Evolutionary conservation across 2,888 invertebrate genomes (phyloP).

Genomic region (Rhamphomyia laevipes): DNA sequence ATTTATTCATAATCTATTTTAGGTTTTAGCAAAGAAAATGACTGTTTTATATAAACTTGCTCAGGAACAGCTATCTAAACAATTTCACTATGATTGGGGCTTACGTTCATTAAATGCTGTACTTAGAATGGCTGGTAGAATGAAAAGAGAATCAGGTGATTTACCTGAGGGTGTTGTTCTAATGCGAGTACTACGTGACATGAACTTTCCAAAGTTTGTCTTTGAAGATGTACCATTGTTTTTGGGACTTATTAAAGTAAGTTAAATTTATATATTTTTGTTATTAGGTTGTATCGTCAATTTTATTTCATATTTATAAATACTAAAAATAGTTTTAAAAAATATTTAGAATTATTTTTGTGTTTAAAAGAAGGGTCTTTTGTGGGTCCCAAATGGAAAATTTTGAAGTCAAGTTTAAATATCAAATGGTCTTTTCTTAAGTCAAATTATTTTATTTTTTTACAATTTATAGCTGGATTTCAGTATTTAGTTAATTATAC

Average conservation of each 20-base stretch:
- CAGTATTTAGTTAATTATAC: too few relatives aligned
- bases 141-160: constrained; percentile 66
- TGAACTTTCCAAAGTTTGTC: constrained; percentile 89
- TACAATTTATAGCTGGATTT: too few relatives aligned
- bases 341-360: too few relatives aligned
- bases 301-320: too few relatives aligned
- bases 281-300: neutral
- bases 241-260: constrained; percentile 62
- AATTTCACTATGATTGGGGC: constrained; percentile 91
- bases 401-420: too few relatives aligned
- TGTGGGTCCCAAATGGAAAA: too few relatives aligned
- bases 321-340: too few relatives aligned
- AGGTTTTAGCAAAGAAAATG: constrained; percentile 84
- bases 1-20: constrained; percentile 5
- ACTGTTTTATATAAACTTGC: constrained; percentile 81
- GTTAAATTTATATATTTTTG: neutral
- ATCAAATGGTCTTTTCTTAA: too few relatives aligned
- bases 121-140: constrained; percentile 79
- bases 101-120: constrained; percentile 83
- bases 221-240: constrained; percentile 86
- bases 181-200: constrained; percentile 83
- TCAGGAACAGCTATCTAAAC: constrained; percentile 78
- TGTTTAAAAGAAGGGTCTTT: too few relatives aligned
- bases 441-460: too few relatives aligned
- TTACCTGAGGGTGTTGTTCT: constrained; percentile 76